These are phyloP conservation scores for Nyctibius bracteatus DNA, from an alignment of 2,113 vertebrate genomes.

Conservation along the genomic window DNA sequence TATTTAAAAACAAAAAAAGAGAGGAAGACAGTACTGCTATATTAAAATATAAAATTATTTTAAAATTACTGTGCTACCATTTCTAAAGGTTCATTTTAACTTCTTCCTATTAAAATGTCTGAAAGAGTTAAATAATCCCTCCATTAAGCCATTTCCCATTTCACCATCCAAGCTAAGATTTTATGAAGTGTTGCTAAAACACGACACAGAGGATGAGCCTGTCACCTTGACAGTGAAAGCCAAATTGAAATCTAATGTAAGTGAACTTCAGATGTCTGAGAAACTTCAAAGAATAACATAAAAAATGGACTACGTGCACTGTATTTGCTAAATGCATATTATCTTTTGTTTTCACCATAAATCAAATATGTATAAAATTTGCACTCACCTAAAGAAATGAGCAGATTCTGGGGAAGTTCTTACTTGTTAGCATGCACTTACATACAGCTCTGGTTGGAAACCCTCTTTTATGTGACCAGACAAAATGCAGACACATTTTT, in stretches of 20 bases:
- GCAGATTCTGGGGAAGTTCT: background rate
- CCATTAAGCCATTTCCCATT: background rate
- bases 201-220: background rate
- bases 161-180: conserved; percentile 5
- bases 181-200: conserved; percentile 16
- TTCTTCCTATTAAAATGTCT: background rate
- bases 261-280: background rate
- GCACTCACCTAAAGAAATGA: background rate
- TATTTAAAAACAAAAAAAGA: background rate
- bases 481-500: background rate
- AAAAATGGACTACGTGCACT: rapidly evolving
- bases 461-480: background rate
- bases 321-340: background rate
- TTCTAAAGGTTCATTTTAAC: background rate
- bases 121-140: conserved; percentile 8
- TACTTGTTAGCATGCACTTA: background rate
- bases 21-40: background rate
- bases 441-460: background rate
- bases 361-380: background rate
- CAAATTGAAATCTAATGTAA: background rate
- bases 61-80: background rate
- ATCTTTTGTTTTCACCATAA: background rate
- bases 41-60: conserved; percentile 27
- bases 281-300: background rate
- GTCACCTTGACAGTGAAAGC: conserved; percentile 47